A percentile compares a stretch with the other conserved stretches of the same genome.
phyloP scores from a whole-genome alignment of 2,888 invertebrate genomes.

The Aleiodes leptofemur region DNA sequence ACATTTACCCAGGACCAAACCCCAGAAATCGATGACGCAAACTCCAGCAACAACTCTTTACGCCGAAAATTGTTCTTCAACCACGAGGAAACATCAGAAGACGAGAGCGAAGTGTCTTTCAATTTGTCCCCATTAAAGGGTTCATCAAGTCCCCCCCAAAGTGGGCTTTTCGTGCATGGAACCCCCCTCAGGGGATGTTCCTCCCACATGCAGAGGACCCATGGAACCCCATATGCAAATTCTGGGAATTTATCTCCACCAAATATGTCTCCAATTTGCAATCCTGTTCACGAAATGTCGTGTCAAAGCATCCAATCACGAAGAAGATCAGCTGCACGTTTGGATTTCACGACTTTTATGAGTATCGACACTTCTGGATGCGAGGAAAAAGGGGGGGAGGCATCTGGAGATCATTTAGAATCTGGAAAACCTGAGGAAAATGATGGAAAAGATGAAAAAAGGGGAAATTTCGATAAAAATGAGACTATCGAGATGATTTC shows the following conservation, averaged over 20 bases:
- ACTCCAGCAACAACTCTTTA: constrained; percentile 68
- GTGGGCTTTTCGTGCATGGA: constrained; percentile 67
- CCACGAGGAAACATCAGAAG: constrained; percentile 62
- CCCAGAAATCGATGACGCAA: constrained; percentile 67
- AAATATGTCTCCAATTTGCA: constrained; percentile 68
- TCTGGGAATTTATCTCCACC: constrained; percentile 63
- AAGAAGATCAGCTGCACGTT: constrained; percentile 59
- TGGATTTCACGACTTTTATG: constrained; percentile 69
- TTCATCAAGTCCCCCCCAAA: constrained; percentile 66
- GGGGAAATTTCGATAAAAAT: constrained; percentile 9
- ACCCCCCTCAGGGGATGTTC: constrained; percentile 63
- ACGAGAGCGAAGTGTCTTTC: constrained; percentile 60
- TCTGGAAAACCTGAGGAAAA: neutral
- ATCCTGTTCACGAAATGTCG: constrained; percentile 59
- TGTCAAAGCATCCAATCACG: constrained; percentile 63
- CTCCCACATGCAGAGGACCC: constrained; percentile 55
- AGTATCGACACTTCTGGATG: constrained; percentile 60
- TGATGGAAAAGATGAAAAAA: neutral
- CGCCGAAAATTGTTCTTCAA: constrained; percentile 70
- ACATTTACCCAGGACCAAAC: constrained; percentile 77
- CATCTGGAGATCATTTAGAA: constrained; percentile 36
- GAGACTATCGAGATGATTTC: constrained; percentile 56
- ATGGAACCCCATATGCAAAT: constrained; percentile 61
- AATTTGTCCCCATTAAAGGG: constrained; percentile 63
- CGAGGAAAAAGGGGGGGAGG: constrained; percentile 49